phyloP scores from a whole-genome alignment of 2,888 invertebrate genomes.

The Sphecodes monilicornis region DNA sequence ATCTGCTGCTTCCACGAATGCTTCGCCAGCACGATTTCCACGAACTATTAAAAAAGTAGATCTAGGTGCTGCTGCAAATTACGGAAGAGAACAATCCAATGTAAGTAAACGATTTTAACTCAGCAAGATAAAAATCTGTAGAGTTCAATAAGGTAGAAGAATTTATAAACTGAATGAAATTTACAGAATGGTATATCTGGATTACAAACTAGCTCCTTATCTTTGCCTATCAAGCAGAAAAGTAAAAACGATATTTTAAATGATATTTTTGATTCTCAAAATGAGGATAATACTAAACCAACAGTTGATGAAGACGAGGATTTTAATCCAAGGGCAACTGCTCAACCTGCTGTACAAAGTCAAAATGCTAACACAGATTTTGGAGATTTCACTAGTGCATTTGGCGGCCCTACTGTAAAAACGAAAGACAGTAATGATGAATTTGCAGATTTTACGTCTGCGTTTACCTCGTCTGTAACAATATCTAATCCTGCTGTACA shows the following conservation, averaged over 20 bases:
- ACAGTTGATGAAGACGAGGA: slow-evolving; percentile 85
- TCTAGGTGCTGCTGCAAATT: slow-evolving; percentile 89
- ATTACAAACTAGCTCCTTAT: slow-evolving; percentile 66
- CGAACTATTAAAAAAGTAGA: slow-evolving; percentile 87
- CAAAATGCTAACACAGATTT: slow-evolving; percentile 86
- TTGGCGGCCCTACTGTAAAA: slow-evolving; percentile 84
- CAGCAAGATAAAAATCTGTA: background rate
- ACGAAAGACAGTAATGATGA: slow-evolving; percentile 86
- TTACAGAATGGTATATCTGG: slow-evolving; percentile 70
- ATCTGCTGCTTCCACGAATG: slow-evolving; percentile 83
- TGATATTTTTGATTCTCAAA: slow-evolving; percentile 81
- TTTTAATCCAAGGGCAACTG: slow-evolving; percentile 87
- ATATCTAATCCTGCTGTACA: slow-evolving; percentile 71
- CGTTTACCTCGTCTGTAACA: slow-evolving; percentile 85
- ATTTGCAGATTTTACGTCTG: slow-evolving; percentile 93
- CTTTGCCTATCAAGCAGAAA: slow-evolving; percentile 75
- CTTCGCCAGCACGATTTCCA: slow-evolving; percentile 82
- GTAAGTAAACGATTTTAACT: slow-evolving; percentile 59
- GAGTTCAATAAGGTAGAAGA: slow-evolving; percentile 3
- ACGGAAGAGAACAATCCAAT: slow-evolving; percentile 85
- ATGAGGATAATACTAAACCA: slow-evolving; percentile 71
- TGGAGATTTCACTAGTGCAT: slow-evolving; percentile 92
- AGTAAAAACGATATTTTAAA: slow-evolving; percentile 79
- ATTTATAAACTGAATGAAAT: slow-evolving; percentile 10
- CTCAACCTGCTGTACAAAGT: slow-evolving; percentile 80